phyloP scores from a whole-genome alignment of 2,888 invertebrate genomes.

The Macrophya annulata region DNA sequence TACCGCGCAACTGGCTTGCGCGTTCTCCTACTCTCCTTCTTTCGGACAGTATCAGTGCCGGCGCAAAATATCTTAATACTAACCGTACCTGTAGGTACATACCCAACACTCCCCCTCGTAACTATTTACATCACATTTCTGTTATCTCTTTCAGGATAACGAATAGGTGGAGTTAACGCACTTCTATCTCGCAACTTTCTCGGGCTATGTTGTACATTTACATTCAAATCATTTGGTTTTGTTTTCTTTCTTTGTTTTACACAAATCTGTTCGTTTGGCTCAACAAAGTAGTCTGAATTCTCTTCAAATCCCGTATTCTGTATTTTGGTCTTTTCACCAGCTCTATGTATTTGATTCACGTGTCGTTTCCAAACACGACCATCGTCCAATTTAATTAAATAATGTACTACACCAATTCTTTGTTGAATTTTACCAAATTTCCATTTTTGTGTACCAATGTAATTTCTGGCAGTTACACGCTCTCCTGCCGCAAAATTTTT shows the following conservation, averaged over 20 bases:
- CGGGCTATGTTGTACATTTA: background rate
- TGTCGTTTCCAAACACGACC: slow-evolving; percentile 19
- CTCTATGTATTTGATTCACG: slow-evolving; percentile 41
- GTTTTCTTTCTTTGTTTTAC: background rate
- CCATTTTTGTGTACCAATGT: slow-evolving; percentile 28
- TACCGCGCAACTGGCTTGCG: no score
- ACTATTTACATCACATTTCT: slow-evolving; percentile 1
- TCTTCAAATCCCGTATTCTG: background rate
- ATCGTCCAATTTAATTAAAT: slow-evolving; percentile 28
- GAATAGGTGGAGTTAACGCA: background rate
- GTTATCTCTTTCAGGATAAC: background rate
- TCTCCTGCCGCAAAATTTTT: slow-evolving; percentile 11
- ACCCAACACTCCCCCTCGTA: background rate
- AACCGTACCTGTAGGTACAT: no score
- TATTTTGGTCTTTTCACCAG: slow-evolving; percentile 5
- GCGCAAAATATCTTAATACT: no score
- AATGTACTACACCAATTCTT: slow-evolving; percentile 29
- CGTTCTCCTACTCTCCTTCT: no score
- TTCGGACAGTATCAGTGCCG: no score
- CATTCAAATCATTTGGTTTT: background rate
- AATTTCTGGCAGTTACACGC: slow-evolving; percentile 17
- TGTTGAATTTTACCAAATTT: background rate
- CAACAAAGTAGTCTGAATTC: background rate
- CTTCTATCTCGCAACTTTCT: background rate
- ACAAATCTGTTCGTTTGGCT: slow-evolving; percentile 12